A percentile compares a stretch with the other conserved stretches of the same genome.
phyloP scores from a whole-genome alignment of 1,140 invertebrate species.

The Bombyx mandarina region DNA sequence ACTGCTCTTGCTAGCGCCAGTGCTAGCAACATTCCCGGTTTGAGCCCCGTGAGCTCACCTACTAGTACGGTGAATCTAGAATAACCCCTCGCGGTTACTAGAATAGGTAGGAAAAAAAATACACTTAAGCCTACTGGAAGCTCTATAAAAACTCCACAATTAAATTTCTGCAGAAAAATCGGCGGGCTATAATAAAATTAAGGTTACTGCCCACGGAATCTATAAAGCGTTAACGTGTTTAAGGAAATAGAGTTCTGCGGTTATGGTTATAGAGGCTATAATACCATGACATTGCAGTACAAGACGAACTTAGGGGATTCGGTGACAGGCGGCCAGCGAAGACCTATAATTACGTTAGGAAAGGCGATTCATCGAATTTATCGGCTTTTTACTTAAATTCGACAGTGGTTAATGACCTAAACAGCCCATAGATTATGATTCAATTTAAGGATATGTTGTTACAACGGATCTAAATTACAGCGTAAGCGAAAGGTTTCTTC shows the following conservation, averaged over 20 bases:
- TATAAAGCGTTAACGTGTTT: background rate
- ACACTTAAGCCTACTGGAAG: constrained; percentile 6
- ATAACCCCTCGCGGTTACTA: no score
- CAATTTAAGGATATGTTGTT: background rate
- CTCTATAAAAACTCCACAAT: constrained; percentile 13
- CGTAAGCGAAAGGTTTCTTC: background rate
- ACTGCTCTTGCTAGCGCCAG: no score
- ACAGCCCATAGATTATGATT: background rate
- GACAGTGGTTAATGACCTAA: background rate
- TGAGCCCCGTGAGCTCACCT: no score
- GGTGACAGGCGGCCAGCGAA: constrained; percentile 7
- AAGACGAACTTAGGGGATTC: background rate
- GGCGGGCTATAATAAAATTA: constrained; percentile 5
- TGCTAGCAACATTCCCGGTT: no score
- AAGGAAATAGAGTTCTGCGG: background rate
- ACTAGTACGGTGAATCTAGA: no score
- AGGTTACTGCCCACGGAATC: background rate
- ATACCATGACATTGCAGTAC: no score
- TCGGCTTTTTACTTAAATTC: constrained; percentile 2
- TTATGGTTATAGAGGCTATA: no score
- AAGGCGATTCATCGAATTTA: constrained; percentile 7
- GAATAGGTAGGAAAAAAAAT: background rate
- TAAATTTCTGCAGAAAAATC: constrained; percentile 17
- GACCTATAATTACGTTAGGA: constrained; percentile 10
- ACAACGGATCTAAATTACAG: background rate